Base-by-base conservation (phyloP, 2,113 vertebrate genomes). In the Monopterus albus region DNA sequence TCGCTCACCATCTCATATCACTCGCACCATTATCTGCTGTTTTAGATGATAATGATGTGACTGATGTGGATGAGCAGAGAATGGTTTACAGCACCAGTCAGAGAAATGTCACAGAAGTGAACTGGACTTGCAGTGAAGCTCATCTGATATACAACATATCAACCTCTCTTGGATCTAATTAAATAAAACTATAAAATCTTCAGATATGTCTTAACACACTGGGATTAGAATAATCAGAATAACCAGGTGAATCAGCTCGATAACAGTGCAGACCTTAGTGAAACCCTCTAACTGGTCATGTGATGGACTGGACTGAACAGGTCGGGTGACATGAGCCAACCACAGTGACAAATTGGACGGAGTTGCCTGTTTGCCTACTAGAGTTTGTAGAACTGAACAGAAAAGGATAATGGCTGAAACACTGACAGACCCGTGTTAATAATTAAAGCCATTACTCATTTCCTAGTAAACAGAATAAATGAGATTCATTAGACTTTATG, bases 401-500 rank as follows among this genome's bases (percentile, higher is more conserved):
- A 76, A 78, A 45, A 21, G 9, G 46, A 0, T 33, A 39, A 72
- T 17, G 7, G 15, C 21, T 45, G 69, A 65, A 71, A 26, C 7
- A 47, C 68, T 53, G 63, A 66, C 43, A 8, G 51, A 52, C 35
- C 74, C 47, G 28, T 13, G 57, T 78, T 52, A 73, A 73, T 78
- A 61, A 71, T 80, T 38, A 57, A 75, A 77, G 25, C 31, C 69
- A 52, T 82, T 82, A 66, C 68, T 88, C 72, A 52, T 60, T 47
- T 71, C 45, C 59, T 18, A 28, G 72, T 77, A 85, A 87, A 90
- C 82, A 45, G 52, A 62, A 67, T 73, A 79, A 75, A 85, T 66
- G 55, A 83, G 71, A 50, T 79, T 81, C 63, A 79, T 86, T 87
- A 82, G 72, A 71, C 60, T 71, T 75, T 76, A 68, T 25, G 18